These are phyloP conservation scores for Panurus biarmicus DNA, from an alignment of 2,113 vertebrate species.

Conservation along the genomic window DNA sequence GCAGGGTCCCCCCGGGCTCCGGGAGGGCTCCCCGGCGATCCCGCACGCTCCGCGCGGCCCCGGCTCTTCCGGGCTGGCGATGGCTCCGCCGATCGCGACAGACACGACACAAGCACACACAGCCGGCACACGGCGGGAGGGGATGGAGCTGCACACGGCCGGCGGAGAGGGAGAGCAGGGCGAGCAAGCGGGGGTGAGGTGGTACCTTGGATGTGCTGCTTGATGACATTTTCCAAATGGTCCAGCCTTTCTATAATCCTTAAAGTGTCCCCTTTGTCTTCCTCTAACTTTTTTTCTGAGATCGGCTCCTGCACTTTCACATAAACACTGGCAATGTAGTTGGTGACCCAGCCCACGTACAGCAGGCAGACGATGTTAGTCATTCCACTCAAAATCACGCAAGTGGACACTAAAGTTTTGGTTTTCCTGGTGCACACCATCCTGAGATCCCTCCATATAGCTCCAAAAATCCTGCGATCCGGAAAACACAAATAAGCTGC, in stretches of 20 bases:
- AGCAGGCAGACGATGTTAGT: constrained; percentile 96
- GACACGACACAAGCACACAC: neutral
- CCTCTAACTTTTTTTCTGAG: constrained; percentile 88
- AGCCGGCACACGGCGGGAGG: neutral
- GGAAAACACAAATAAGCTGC: constrained; percentile 36
- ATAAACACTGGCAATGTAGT: constrained; percentile 95
- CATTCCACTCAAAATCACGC: constrained; percentile 97
- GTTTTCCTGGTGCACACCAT: constrained; percentile 99
- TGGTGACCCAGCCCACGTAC: constrained; percentile 98
- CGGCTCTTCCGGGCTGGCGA: neutral
- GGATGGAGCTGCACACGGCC: neutral
- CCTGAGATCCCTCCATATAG: constrained; percentile 90
- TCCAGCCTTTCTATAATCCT: constrained; percentile 95
- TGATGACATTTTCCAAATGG: constrained; percentile 95
- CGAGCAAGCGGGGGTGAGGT: neutral
- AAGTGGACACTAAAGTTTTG: constrained; percentile 99
- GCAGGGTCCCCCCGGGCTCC: neutral
- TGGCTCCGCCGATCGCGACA: neutral
- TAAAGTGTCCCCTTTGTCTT: constrained; percentile 88
- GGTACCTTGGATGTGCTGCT: constrained; percentile 97
- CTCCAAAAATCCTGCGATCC: constrained; percentile 60
- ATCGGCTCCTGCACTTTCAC: constrained; percentile 90
- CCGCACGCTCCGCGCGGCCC: neutral
- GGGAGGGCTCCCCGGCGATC: neutral
- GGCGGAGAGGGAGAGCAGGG: neutral